These are phyloP conservation scores for Helostoma temminkii DNA, from an alignment of 2,797 vertebrate genomes.

Conservation along the genomic window DNA sequence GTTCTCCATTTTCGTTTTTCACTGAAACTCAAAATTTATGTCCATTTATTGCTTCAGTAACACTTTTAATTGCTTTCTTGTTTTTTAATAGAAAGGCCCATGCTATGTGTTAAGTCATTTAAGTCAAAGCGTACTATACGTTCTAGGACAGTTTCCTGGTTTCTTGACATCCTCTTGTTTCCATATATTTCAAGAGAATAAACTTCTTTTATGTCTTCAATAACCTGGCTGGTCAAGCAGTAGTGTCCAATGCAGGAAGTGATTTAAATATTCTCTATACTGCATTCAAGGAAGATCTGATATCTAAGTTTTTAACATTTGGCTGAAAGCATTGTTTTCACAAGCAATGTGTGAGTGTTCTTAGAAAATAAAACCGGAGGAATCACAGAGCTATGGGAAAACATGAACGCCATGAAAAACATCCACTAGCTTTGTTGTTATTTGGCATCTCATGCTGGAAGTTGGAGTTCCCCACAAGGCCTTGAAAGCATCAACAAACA, in stretches of 20 bases:
- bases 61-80: not conserved
- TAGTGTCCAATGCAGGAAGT: not conserved
- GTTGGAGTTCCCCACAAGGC: conserved; percentile 26
- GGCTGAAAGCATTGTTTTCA: not conserved
- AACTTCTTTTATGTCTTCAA: not conserved
- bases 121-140: not conserved
- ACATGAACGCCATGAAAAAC: conserved; percentile 1
- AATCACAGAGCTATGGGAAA: conserved; percentile 18
- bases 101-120: not conserved
- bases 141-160: conserved; percentile 5
- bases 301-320: not conserved
- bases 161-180: not conserved
- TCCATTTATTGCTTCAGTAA: not conserved
- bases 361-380: conserved; percentile 12
- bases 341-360: not conserved
- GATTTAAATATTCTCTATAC: not conserved
- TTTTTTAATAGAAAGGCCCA: not conserved
- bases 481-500: conserved; percentile 38
- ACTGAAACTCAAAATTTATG: conserved; percentile 20
- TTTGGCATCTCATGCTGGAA: conserved; percentile 14
- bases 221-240: not conserved
- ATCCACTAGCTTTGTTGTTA: not conserved
- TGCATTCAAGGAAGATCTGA: conserved; percentile 8
- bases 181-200: not conserved
- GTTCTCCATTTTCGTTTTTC: conserved; percentile 35